Conservation (phyloP, 2,888 invertebrate genomes). For the Lithophane leautieri region DNA sequence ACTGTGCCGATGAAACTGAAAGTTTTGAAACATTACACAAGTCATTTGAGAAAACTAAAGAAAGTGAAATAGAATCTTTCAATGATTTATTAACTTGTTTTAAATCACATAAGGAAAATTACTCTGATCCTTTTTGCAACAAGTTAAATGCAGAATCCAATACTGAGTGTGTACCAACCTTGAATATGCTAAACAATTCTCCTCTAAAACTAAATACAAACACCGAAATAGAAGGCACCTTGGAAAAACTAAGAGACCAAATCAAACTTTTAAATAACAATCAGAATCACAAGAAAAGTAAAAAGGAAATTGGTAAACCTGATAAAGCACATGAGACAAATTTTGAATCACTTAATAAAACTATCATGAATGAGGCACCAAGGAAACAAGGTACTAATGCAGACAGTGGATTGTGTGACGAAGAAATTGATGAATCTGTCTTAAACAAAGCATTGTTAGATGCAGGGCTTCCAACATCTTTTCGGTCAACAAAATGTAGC, state of each 20-base stretch:
- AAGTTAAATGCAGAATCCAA: conserved; percentile 6
- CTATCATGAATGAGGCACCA: not conserved
- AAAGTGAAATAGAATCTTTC: conserved; percentile 73
- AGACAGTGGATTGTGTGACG: conserved; percentile 21
- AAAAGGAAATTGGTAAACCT: conserved; percentile 3
- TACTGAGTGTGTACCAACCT: not conserved
- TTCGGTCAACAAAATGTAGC: conserved; percentile 67
- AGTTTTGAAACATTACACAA: conserved; percentile 63
- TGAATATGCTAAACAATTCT: conserved; percentile 2
- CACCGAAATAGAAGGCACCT: conserved; percentile 30
- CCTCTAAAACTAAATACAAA: conserved; percentile 16
- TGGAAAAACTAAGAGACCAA: conserved; percentile 20
- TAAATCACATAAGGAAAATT: conserved; percentile 57
- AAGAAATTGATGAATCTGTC: conserved; percentile 32
- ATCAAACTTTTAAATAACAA: conserved; percentile 21
- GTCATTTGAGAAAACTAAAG: conserved; percentile 68
- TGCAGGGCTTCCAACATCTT: conserved; percentile 74
- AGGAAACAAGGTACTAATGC: not conserved
- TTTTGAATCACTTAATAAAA: conserved; percentile 5
- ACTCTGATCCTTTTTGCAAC: not conserved
- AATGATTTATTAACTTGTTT: conserved; percentile 76
- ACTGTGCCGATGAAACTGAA: conserved; percentile 48
- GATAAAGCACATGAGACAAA: not conserved
- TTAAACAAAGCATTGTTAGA: conserved; percentile 59
- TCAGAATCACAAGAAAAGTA: conserved; percentile 5